phyloP scores from a whole-genome alignment of 2,113 vertebrate species.

The Carassius gibelio region DNA sequence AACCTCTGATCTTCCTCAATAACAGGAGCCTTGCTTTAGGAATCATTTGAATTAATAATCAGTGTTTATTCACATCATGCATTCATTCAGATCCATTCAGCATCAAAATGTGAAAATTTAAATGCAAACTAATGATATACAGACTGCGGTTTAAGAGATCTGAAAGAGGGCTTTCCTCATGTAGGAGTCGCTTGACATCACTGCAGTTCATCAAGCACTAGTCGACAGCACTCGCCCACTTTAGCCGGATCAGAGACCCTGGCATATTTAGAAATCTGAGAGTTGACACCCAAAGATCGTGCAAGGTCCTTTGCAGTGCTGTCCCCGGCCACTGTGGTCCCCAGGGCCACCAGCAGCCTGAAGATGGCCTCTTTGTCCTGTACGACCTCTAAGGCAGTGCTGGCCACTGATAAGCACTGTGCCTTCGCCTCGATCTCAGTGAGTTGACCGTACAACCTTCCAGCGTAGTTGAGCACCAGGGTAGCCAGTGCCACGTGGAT shows the following conservation, averaged over 20 bases:
- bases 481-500: slow-evolving; percentile 94
- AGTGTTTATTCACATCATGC: slow-evolving; percentile 57
- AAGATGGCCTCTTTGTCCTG: slow-evolving; percentile 95
- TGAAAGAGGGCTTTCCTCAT: not conserved
- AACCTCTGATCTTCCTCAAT: slow-evolving; percentile 2
- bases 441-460: slow-evolving; percentile 83
- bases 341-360: slow-evolving; percentile 93
- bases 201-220: slow-evolving; percentile 90
- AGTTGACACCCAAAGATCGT: slow-evolving; percentile 88
- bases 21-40: slow-evolving; percentile 33
- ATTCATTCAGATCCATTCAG: slow-evolving; percentile 49
- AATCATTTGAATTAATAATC: slow-evolving; percentile 41
- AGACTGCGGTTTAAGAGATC: slow-evolving; percentile 27
- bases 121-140: slow-evolving; percentile 46
- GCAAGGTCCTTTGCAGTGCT: slow-evolving; percentile 88
- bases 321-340: slow-evolving; percentile 90
- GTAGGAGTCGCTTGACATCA: slow-evolving; percentile 51
- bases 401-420: slow-evolving; percentile 93
- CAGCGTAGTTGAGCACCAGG: slow-evolving; percentile 90
- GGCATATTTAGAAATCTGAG: slow-evolving; percentile 91
- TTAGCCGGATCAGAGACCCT: slow-evolving; percentile 90
- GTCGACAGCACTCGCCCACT: slow-evolving; percentile 91
- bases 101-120: slow-evolving; percentile 50
- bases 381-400: slow-evolving; percentile 88
- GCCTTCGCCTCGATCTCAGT: slow-evolving; percentile 91